These are phyloP conservation scores for Keiferia lycopersicella DNA, from an alignment of 2,888 invertebrate species.

Conservation along the genomic window DNA sequence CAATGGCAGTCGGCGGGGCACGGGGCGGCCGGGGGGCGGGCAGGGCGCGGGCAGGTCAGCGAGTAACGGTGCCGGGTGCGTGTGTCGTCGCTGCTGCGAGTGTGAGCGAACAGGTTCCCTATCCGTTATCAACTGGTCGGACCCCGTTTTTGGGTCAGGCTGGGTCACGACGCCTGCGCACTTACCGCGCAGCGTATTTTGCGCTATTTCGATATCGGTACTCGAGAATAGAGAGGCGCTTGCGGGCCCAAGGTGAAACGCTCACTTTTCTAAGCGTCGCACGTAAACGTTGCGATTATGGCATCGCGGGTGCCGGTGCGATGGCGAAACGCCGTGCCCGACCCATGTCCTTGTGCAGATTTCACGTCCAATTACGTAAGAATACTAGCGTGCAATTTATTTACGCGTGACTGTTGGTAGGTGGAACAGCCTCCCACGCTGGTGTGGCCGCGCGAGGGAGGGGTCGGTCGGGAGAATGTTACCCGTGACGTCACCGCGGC, in stretches of 20 bases:
- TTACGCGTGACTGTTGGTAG: slow-evolving; percentile 54
- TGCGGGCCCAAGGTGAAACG: slow-evolving; percentile 73
- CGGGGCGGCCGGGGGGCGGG: slow-evolving; percentile 27
- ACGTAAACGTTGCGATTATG: slow-evolving; percentile 73
- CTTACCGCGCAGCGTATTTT: slow-evolving; percentile 61
- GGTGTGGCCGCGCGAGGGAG: slow-evolving; percentile 38
- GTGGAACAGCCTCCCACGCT: slow-evolving; percentile 48
- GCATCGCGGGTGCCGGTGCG: slow-evolving; percentile 60
- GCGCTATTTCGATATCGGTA: slow-evolving; percentile 60
- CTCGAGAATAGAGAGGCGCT: slow-evolving; percentile 72
- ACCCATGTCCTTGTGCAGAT: slow-evolving; percentile 71
- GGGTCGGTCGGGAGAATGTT: slow-evolving; percentile 52
- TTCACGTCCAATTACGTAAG: slow-evolving; percentile 75
- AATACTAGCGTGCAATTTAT: slow-evolving; percentile 53
- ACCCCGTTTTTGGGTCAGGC: slow-evolving; percentile 76
- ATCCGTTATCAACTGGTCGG: slow-evolving; percentile 71
- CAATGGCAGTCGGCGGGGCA: slow-evolving; percentile 36
- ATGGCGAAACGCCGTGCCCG: slow-evolving; percentile 62
- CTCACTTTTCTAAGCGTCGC: slow-evolving; percentile 75
- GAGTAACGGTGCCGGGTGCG: slow-evolving; percentile 56
- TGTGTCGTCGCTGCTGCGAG: slow-evolving; percentile 46
- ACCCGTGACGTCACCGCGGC: slow-evolving; percentile 73
- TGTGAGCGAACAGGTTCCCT: slow-evolving; percentile 66
- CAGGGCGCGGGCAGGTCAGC: slow-evolving; percentile 30
- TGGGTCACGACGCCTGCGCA: slow-evolving; percentile 78